Evolutionary conservation across 1,140 invertebrate genomes (phyloP), one percentile per base, ranked within the genome.

Genomic region (Euschistus heros): DNA sequence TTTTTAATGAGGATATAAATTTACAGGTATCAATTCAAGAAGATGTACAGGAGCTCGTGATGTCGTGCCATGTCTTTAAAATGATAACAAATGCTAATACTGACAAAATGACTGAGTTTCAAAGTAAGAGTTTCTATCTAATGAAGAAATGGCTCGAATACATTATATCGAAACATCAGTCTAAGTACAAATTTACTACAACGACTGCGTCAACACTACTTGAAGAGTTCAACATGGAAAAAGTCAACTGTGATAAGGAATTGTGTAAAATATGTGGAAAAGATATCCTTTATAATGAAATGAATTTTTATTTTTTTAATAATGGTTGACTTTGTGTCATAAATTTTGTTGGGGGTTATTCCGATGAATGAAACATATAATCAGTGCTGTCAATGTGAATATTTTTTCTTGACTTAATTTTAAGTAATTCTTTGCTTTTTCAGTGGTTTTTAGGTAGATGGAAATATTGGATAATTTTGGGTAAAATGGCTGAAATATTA

Each of bases 51-150:
- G 26, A 50, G 13, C 52, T 68, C 20, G 44, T 68, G 1, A 30
- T 59, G 17, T 65, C 67, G 7, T 66, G 65, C 42, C 64, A 68
- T 24, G 30, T 68, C 15, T 68, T 68, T 50, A 68, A 66, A 26
- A 22, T 60, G 2, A 50, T 63, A 10, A 33, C 59, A 30, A 30
- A 18, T 47, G 66, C 22, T 18, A 66, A 7, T 17, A n/a, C 14
- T 17, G 42, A 30, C 50, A 20, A 33, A 57, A 17, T 63, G 18
- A 18, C 44, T 4, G 26, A 52, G 46, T 64, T 66, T 27, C 42
- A 67, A 7, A 42, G 13, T 3, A 15, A 37, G 0, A 69, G 55
- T 55, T 50, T 66, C 30, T 47, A 52, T 20, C 46, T 69, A 17
- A 42, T 68, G 62, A 61, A 24, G 24, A 63, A 60, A 37, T 68